Evolutionary conservation across 2,797 vertebrate species (phyloP), one percentile per base, ranked within the genome.

Genomic region (Acipenser ruthenus): DNA sequence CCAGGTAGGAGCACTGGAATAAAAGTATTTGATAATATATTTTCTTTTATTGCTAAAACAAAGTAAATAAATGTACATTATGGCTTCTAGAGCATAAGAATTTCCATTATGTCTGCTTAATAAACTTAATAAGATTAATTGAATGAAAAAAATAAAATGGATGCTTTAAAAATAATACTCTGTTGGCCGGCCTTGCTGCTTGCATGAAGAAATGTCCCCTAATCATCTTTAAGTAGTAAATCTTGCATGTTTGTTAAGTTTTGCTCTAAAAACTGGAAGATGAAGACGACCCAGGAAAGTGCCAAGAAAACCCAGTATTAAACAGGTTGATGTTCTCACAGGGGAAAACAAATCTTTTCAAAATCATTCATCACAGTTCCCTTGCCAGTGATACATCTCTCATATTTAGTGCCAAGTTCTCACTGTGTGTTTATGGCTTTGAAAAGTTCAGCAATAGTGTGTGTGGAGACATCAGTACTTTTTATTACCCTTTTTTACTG

Each of bases 301-400:
- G 55, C 55, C 55, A 58, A 58, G 55, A 58, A 58, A 58, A 58
- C 15, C 55, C 55, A 58, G 55, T 58, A 6, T 13, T 58, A 13
- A 58, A 58, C 55, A 58, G 55, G 55, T 58, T 58, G 55, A 58
- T 58, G 55, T 58, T 58, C 55, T 58, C 55, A 58, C 55, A 11
- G 55, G 55, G 55, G 55, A 58, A 58, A 58, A 58, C 55, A 58
- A 58, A 58, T 58, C 55, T n/a, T 58, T 58, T 58, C 55, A 58
- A 58, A 58, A 13, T 58, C 55, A 58, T 58, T 58, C 55, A 58
- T 58, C 55, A 58, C 55, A 58, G 55, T 58, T 58, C 55, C 55
- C 55, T 58, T 58, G 55, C 55, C 55, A 13, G 55, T 58, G 55
- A 58, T 58, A 58, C 55, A 13, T 58, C 55, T 58, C 55, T 7